phyloP scores from a whole-genome alignment of 53 echinoderm and acorn worm species.

The Holothuria scabra region DNA sequence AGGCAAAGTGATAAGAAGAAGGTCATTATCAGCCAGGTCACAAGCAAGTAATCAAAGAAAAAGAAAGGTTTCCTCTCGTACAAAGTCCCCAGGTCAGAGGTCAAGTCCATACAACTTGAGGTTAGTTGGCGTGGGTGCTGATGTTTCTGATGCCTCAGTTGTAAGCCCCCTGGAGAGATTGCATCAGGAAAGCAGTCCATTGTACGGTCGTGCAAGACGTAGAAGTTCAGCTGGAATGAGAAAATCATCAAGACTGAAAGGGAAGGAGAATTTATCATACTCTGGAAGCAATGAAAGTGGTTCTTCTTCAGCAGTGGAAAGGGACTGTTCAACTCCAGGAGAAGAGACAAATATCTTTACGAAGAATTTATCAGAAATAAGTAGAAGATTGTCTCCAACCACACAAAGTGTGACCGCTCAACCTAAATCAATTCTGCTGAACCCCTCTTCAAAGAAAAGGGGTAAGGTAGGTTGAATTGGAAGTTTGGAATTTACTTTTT shows the following conservation, averaged over 20 bases:
- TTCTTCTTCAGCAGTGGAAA: too few relatives aligned
- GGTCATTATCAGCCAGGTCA: neutral
- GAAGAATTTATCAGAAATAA: too few relatives aligned
- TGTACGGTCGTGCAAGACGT: neutral
- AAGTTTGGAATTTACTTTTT: too few relatives aligned
- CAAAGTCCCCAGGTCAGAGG: neutral
- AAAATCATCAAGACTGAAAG: neutral
- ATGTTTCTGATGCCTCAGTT: neutral
- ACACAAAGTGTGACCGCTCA: constrained; percentile 43
- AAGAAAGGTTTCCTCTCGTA: neutral
- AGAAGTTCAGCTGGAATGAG: neutral
- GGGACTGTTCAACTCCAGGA: too few relatives aligned
- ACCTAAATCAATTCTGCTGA: constrained; percentile 89
- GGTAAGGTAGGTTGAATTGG: neutral
- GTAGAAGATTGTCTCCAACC: too few relatives aligned
- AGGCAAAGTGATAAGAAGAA: neutral
- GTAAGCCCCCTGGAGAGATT: too few relatives aligned
- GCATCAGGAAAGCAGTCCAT: neutral
- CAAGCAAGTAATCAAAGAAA: neutral
- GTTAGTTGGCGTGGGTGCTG: too few relatives aligned
- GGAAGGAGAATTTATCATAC: neutral
- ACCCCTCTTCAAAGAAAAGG: constrained; percentile 55
- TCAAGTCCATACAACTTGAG: neutral
- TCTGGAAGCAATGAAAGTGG: neutral
- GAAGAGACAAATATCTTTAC: too few relatives aligned